Base-by-base conservation (phyloP, 2,113 vertebrate genomes). In the Calyptommatus sinebrachiatus region DNA sequence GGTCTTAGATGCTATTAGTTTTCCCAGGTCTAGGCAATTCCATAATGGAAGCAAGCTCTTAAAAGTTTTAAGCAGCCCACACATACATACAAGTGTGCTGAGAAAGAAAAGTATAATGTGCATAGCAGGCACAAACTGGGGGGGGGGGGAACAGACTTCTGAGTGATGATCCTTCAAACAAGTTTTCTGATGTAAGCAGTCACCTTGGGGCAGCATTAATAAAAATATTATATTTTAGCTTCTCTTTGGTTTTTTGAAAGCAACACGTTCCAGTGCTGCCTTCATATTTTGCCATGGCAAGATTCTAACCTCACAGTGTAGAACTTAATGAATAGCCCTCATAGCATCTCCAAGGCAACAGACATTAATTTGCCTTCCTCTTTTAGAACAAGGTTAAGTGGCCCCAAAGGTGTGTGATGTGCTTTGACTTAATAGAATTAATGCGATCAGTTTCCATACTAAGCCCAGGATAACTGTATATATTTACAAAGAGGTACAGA, bases 321-420 rank as follows among this genome's bases (percentile, higher is more conserved):
- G 63, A 81, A 75, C 41, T 81, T 69, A 81, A 75, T 75, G 79
- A 75, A 70, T 69, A 35, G n/a, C 65, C 57, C 65, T 81, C 50
- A 4, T 81, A 65, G 72, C 31, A 31, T 81, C 72, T 81, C 72
- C 72, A 75, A 81, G 79, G 72, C 65, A 75, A 75, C 72, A 81
- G 79, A 26, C 71, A 81, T 81, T 75, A 74, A 81, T 75, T 67
- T 22, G 48, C 35, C 26, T 45, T 50, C 31, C 79, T 67, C 50
- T 81, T 80, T 74, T 68, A 45, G 72, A 69, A 68, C 79, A 81
- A 75, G 35, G 50, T 81, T 69, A 75, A 81, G 31, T 68, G 48
- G 48, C 63, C 79, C 63, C 20, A 26, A 81, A 68, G 60, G 63
- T 69, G 65, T 50, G 53, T n/a, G 50, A 68, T 68, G 63, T 46